phyloP scores from a whole-genome alignment of 2,888 invertebrate genomes.

The Amphipyra tragopoginis region DNA sequence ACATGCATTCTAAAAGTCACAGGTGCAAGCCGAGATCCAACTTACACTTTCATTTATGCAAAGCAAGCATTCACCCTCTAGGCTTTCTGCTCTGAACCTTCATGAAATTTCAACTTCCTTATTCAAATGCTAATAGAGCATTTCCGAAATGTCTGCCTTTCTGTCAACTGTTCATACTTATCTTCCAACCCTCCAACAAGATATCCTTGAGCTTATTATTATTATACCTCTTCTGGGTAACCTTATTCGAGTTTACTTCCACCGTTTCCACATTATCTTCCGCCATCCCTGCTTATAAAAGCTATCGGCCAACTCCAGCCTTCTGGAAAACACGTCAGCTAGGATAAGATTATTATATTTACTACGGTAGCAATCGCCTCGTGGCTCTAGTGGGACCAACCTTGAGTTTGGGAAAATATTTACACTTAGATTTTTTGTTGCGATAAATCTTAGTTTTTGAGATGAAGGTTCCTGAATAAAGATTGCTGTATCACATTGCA shows the following conservation, averaged over 20 bases:
- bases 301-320: slow-evolving; percentile 17
- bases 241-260: slow-evolving; percentile 6
- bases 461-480: too few relatives aligned
- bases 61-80: too few relatives aligned
- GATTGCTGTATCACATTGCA: too few relatives aligned
- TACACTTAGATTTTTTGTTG: slow-evolving; percentile 18
- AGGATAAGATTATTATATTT: slow-evolving; percentile 38
- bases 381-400: slow-evolving; percentile 15
- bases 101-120: neutral
- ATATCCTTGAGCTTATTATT: neutral
- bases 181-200: neutral
- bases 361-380: slow-evolving; percentile 11
- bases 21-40: too few relatives aligned
- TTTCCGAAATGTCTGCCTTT: neutral
- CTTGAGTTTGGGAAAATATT: slow-evolving; percentile 21
- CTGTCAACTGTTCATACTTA: neutral
- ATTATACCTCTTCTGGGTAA: neutral
- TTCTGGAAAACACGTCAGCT: slow-evolving; percentile 28
- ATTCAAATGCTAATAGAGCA: neutral
- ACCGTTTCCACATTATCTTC: slow-evolving; percentile 1
- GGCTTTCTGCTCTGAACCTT: too few relatives aligned
- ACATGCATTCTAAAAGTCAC: too few relatives aligned
- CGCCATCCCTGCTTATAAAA: slow-evolving; percentile 1
- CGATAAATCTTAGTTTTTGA: slow-evolving; percentile 7
- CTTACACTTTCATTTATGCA: too few relatives aligned